Conservation (phyloP, 2,113 vertebrate species). For the Nothocercus nigrocapillus region DNA sequence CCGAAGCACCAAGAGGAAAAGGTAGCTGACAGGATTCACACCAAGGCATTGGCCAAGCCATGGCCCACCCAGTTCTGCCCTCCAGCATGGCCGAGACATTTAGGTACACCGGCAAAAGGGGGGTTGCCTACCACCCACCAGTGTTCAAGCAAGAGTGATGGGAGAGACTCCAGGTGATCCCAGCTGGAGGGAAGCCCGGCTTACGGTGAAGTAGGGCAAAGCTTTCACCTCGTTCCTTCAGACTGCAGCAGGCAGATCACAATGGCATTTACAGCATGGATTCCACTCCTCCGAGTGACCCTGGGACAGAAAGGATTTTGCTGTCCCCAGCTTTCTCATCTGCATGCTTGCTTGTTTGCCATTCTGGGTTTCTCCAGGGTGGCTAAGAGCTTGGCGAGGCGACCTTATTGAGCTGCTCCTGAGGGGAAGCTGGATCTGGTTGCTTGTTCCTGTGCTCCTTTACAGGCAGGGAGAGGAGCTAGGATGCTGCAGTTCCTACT, state of each 20-base stretch:
- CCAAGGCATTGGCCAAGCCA: rapidly evolving
- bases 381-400: background rate
- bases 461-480: slow-evolving; percentile 37
- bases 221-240: background rate
- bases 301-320: slow-evolving; percentile 28
- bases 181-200: background rate
- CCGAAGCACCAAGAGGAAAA: background rate
- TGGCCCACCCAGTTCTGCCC: background rate
- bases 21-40: background rate
- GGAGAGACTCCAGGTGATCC: background rate
- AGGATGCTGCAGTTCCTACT: slow-evolving; percentile 59
- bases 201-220: slow-evolving; percentile 41
- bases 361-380: background rate
- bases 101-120: background rate
- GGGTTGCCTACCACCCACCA: background rate
- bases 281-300: background rate
- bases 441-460: slow-evolving; percentile 39
- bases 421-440: background rate
- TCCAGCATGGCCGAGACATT: background rate
- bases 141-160: background rate
- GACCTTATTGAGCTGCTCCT: background rate
- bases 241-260: slow-evolving; percentile 1
- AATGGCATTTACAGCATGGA: slow-evolving; percentile 5
- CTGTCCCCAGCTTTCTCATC: background rate
- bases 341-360: background rate